Conservation (phyloP, 2,113 vertebrate species). For the Nothobranchius furzeri region DNA sequence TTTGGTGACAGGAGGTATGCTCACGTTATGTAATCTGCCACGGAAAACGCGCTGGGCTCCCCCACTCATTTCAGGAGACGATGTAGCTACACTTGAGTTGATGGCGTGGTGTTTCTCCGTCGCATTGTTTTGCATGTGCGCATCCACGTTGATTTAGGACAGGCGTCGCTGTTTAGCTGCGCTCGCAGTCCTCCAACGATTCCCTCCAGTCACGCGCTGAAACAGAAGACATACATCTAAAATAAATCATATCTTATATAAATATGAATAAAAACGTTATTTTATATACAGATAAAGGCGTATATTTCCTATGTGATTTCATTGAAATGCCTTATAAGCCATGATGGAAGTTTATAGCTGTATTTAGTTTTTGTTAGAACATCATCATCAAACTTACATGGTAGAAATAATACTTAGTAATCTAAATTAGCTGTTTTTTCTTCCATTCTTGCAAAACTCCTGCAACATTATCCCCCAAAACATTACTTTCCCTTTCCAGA, state of each 20-base stretch:
- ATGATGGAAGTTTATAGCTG: constrained; percentile 14
- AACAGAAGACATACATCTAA: not conserved
- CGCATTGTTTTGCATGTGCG: constrained; percentile 36
- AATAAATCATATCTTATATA: constrained; percentile 5
- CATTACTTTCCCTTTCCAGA: constrained; percentile 1
- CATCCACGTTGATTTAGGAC: constrained; percentile 13
- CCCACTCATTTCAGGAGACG: constrained; percentile 26
- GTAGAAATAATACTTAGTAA: too few species aligned
- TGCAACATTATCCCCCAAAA: not conserved
- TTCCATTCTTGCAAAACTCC: too few species aligned
- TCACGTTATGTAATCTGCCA: constrained; percentile 68
- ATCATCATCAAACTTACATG: not conserved
- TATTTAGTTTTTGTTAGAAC: constrained; percentile 10
- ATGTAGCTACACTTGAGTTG: constrained; percentile 1
- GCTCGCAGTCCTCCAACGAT: not conserved
- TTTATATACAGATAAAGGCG: constrained; percentile 10
- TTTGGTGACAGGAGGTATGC: constrained; percentile 53
- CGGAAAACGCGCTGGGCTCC: constrained; percentile 60
- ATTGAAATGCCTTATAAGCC: constrained; percentile 61
- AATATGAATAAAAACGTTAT: not conserved
- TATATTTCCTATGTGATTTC: constrained; percentile 30
- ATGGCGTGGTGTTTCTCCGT: constrained; percentile 3
- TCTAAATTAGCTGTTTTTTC: too few species aligned
- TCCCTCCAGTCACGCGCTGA: constrained; percentile 3
- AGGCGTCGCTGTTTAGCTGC: constrained; percentile 9